Evolutionary conservation across 2,113 vertebrate genomes (phyloP), one percentile per base, ranked within the genome.

Genomic region (Elephas maximus): DNA sequence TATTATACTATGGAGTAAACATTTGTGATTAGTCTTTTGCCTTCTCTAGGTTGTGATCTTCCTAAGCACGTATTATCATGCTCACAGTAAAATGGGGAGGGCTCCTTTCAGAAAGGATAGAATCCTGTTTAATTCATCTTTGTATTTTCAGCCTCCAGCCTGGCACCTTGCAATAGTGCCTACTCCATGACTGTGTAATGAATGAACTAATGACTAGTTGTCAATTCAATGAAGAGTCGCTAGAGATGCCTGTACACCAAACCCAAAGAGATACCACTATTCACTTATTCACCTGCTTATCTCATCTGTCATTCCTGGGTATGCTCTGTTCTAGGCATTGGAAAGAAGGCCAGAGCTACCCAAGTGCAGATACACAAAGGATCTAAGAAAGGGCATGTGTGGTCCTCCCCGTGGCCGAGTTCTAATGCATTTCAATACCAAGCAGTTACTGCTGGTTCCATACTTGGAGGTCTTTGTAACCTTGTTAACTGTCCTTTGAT

Each of bases 131-230:
- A 62, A 85, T 53, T 78, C 69, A 80, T 79, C 90, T 85, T 44
- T 81, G 71, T n/a, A 88, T 81, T 92, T 83, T 90, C 37, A 53
- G 82, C 41, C 67, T 94, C 30, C 82, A 73, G 11, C 48, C 10
- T 84, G 60, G 37, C 51, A 45, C 9, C 71, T 81, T 90, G 51
- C 23, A 84, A 51, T 20, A 24, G 23, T 9, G 48, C n/a, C 74
- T 94, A 21, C 37, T 89, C 41, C 79, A 17, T 60, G 84, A 73
- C 37, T 57, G 33, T 41, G n/a, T 2, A 76, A 67, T 71, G 57
- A 89, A 88, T 57, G 81, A 95, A 87, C 41, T 41, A 90, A 77
- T 23, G 85, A n/a, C n/a, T 21, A 20, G 63, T 92, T 87, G 41
- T 37, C n/a, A 94, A 79, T 18, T 53, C 57, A 57, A 1, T 57